Conservation (phyloP, 2,888 invertebrate genomes). For the Volucella bombylans region DNA sequence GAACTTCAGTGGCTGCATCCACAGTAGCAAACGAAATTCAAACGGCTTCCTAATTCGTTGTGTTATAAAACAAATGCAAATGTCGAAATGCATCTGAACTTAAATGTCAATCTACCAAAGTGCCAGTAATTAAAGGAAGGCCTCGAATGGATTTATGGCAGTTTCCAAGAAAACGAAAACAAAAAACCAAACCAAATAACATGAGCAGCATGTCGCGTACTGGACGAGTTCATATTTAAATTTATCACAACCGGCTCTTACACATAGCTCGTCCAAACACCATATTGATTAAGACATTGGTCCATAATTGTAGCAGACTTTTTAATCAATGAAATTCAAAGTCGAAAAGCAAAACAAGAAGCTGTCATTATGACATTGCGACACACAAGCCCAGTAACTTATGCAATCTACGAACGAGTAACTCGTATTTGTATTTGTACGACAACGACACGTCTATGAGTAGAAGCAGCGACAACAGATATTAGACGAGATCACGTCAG, state of each 20-base stretch:
- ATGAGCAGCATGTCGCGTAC: not conserved
- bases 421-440: conserved; percentile 42
- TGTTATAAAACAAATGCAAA: too few relatives aligned
- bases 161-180: not conserved
- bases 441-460: conserved; percentile 36
- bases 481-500: conserved; percentile 13
- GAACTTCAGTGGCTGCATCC: too few relatives aligned
- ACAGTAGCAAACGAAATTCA: too few relatives aligned
- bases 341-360: conserved; percentile 64
- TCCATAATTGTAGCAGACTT: conserved; percentile 66
- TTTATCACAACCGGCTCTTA: conserved; percentile 58
- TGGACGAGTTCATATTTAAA: conserved; percentile 22
- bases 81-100: too few relatives aligned
- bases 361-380: conserved; percentile 70
- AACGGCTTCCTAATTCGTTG: too few relatives aligned
- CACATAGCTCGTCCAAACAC: conserved; percentile 55
- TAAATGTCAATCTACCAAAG: too few relatives aligned
- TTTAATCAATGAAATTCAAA: conserved; percentile 69
- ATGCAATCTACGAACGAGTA: conserved; percentile 56
- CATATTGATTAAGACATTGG: conserved; percentile 66
- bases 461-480: conserved; percentile 11
- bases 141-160: too few relatives aligned
- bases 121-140: too few relatives aligned
- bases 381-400: conserved; percentile 61
- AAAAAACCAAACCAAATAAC: not conserved